Base-by-base conservation (phyloP, 1,140 invertebrate genomes). In the Cydia pomonella region DNA sequence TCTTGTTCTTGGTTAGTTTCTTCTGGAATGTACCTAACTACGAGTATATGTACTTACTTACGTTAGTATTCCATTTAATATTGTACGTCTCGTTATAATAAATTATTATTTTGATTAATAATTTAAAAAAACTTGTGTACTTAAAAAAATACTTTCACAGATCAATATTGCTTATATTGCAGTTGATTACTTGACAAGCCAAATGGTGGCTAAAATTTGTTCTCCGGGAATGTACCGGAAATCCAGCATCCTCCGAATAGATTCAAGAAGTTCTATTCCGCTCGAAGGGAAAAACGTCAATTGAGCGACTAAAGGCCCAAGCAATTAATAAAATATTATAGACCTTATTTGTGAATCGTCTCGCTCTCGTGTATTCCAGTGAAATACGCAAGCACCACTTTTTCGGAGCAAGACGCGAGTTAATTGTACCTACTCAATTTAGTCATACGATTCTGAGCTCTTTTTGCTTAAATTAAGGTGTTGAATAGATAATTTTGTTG, bases 1-100 rank as follows among this genome's bases (percentile, higher is more conserved):
- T 6, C 59, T 63, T 63, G 59, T 23, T 12, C 59, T 63, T 63
- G 27, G 27, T 63, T 63, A 63, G 59, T 63, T 63, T 63, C 59
- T 63, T 33, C 29, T 59, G 21, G 1, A 41, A 9, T 41, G 38
- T 41, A 41, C 1, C 38, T 41, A 41, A 2, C 10, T 41, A 41
- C n/a, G n/a, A n/a, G n/a, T n/a, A n/a, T n/a, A n/a, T n/a, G n/a
- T 29, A 29, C 6, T 3, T 29, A 33, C 6, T 7, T 41, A 41
- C 38, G 10, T 41, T 41, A 41, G 38, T 41, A 10, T 13, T 41
- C 38, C 29, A 33, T 33, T 33, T 7, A 33, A 33, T 33, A 33
- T 33, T 33, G 29, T 33, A 33, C 29, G 6, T 33, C 6, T 33
- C 4, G 6, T n/a, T n/a, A n/a, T n/a, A n/a, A n/a, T n/a, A n/a